Evolutionary conservation across 2,797 vertebrate genomes (phyloP).

Genomic region (Eidolon dupreanum): DNA sequence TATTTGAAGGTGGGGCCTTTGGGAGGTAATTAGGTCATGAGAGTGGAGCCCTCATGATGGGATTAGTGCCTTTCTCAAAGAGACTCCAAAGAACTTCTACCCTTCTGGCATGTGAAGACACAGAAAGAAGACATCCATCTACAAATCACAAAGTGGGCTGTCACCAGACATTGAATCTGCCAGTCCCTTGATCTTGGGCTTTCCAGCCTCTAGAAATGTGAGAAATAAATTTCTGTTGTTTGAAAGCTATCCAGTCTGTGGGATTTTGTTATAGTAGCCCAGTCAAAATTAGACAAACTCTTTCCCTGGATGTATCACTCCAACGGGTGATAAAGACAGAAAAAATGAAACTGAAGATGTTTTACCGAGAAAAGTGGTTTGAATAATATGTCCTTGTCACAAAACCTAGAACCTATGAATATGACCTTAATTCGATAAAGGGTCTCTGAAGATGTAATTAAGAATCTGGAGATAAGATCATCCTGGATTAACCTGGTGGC

Average conservation of each 20-base stretch:
- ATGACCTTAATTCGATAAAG: background rate
- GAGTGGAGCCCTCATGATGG: background rate
- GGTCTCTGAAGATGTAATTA: constrained; percentile 35
- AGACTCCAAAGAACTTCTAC: background rate
- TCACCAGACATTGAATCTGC: background rate
- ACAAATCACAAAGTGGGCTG: background rate
- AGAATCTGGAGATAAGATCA: constrained; percentile 8
- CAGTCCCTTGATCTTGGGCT: background rate
- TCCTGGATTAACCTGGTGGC: constrained; percentile 14
- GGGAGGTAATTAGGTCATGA: background rate
- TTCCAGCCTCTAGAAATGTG: background rate
- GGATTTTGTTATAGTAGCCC: background rate
- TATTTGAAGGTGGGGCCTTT: background rate
- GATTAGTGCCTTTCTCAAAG: background rate
- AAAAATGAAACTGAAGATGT: constrained; percentile 12
- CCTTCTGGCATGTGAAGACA: background rate
- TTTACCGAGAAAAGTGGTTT: background rate
- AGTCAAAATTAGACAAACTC: background rate
- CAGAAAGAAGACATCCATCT: background rate
- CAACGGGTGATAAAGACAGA: constrained; percentile 1
- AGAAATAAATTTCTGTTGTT: constrained; percentile 28
- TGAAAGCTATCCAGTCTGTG: background rate
- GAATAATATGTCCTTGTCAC: background rate
- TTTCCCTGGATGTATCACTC: background rate
- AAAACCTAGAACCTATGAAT: background rate